A percentile compares a stretch with the other conserved stretches of the same genome.
These are phyloP conservation scores for Pseudorasbora parva DNA, from an alignment of 2,113 vertebrate genomes.

Conservation along the genomic window DNA sequence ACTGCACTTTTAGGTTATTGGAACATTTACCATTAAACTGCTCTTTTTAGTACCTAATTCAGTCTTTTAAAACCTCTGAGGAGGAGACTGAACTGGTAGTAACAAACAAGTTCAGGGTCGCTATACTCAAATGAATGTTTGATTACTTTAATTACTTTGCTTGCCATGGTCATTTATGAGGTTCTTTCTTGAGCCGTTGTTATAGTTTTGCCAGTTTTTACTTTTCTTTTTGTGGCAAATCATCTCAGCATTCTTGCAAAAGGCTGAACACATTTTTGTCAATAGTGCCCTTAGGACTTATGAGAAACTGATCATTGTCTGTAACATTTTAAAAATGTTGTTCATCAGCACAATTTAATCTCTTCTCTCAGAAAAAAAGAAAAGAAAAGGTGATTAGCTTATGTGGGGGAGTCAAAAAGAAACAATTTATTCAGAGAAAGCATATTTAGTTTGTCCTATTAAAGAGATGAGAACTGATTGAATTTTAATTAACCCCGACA, in stretches of 20 bases:
- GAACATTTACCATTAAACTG: background rate
- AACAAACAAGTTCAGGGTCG: background rate
- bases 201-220: background rate
- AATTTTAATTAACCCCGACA: background rate
- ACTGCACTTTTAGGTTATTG: background rate
- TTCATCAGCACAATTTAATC: background rate
- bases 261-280: background rate
- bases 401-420: background rate
- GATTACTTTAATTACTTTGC: background rate
- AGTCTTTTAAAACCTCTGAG: background rate
- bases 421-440: background rate
- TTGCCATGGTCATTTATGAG: background rate
- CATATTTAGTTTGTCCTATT: background rate
- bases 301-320: background rate
- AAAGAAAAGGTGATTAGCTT: background rate
- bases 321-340: conserved; percentile 3
- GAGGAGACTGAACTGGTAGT: background rate
- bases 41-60: background rate
- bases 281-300: background rate
- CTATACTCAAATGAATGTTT: background rate
- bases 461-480: background rate
- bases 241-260: conserved; percentile 16
- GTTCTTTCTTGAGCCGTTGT: background rate
- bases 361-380: conserved; percentile 19
- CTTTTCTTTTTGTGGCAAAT: background rate